Evolutionary conservation across 2,113 vertebrate species (phyloP).

Genomic region (Pomatostomus ruficeps): DNA sequence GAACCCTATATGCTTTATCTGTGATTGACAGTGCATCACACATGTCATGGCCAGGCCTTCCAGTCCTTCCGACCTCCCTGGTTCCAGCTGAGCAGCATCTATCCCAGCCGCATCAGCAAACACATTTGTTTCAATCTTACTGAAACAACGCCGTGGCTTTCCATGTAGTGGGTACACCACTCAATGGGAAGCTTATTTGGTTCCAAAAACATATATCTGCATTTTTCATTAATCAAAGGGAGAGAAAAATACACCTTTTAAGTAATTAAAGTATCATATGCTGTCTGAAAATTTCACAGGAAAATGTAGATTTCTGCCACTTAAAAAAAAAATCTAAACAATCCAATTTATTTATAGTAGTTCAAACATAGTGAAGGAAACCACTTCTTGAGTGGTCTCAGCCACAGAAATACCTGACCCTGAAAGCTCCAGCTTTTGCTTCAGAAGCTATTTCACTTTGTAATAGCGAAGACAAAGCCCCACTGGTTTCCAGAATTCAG

Average conservation of each 20-base stretch:
- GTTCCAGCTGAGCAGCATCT: not conserved
- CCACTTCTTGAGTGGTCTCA: not conserved
- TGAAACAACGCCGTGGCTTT: not conserved
- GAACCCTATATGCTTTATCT: not conserved
- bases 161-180: not conserved
- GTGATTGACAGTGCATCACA: not conserved
- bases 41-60: rapidly evolving
- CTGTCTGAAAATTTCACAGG: not conserved
- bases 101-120: not conserved
- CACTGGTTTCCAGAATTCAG: not conserved
- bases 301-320: not conserved
- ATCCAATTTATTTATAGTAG: not conserved
- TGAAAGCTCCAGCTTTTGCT: not conserved
- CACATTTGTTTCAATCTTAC: not conserved
- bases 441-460: not conserved
- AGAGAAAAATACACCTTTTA: not conserved
- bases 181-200: not conserved
- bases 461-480: not conserved
- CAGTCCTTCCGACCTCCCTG: not conserved
- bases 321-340: not conserved
- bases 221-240: not conserved
- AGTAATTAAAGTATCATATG: not conserved
- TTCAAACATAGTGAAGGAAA: not conserved
- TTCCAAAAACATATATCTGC: not conserved
- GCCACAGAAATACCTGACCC: not conserved